phyloP scores from a whole-genome alignment of 23 tunicate genomes.

The Trididemnum miniatum region DNA sequence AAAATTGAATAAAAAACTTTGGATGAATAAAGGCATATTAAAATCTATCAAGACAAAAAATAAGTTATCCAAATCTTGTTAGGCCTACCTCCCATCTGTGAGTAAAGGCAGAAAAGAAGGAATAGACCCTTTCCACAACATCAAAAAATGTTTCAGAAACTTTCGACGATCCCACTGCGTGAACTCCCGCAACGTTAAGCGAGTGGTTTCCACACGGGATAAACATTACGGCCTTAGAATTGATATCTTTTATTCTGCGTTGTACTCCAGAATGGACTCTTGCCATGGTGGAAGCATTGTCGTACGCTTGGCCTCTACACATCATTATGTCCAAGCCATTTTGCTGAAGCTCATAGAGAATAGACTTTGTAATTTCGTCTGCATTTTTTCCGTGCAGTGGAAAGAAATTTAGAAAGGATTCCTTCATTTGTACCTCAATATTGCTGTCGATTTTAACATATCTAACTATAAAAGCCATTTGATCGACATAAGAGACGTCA shows the following conservation, averaged over 20 bases:
- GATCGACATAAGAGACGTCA: too few species aligned
- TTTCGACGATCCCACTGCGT: slow-evolving; percentile 42
- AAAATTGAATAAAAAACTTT: too few species aligned
- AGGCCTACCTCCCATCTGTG: too few species aligned
- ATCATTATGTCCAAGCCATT: slow-evolving; percentile 37
- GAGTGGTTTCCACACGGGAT: slow-evolving; percentile 20
- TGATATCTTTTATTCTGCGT: slow-evolving; percentile 29
- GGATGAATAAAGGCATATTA: too few species aligned
- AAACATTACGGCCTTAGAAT: slow-evolving; percentile 24
- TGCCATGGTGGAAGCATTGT: slow-evolving; percentile 45
- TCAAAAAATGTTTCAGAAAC: slow-evolving; percentile 25
- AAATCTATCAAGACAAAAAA: too few species aligned
- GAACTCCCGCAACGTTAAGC: slow-evolving; percentile 34
- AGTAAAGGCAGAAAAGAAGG: too few species aligned
- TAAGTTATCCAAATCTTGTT: too few species aligned
- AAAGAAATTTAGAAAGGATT: slow-evolving; percentile 28
- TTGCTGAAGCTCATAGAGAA: slow-evolving; percentile 38
- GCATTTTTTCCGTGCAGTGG: slow-evolving; percentile 39
- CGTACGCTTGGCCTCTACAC: slow-evolving; percentile 34
- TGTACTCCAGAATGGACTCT: slow-evolving; percentile 29
- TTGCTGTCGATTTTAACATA: slow-evolving; percentile 29
- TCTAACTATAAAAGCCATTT: slow-evolving; percentile 24
- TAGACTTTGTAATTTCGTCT: slow-evolving; percentile 34
- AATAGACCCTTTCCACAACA: too few species aligned
- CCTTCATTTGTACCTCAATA: slow-evolving; percentile 35